Conservation (phyloP, 2,888 invertebrate genomes). For the Uloborus plumipes region DNA sequence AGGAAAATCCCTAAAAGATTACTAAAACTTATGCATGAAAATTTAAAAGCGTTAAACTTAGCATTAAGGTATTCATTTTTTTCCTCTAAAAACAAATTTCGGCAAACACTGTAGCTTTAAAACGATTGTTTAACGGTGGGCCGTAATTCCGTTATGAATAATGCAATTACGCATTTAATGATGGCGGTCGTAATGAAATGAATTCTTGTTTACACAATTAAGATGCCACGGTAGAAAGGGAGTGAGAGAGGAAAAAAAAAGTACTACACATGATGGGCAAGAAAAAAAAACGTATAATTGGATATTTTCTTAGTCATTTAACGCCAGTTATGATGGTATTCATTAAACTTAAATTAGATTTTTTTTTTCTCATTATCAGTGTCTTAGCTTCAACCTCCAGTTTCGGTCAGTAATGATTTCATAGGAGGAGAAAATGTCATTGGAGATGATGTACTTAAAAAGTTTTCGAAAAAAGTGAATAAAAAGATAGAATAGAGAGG, state of each 20-base stretch:
- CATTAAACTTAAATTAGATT: slow-evolving; percentile 60
- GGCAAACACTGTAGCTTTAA: slow-evolving; percentile 20
- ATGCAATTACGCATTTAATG: slow-evolving; percentile 57
- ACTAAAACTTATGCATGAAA: slow-evolving; percentile 6
- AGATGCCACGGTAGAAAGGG: slow-evolving; percentile 7
- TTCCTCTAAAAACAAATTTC: too few relatives aligned
- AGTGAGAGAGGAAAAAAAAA: slow-evolving; percentile 20
- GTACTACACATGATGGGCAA: slow-evolving; percentile 24
- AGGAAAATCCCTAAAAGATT: too few relatives aligned
- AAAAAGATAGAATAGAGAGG: background rate
- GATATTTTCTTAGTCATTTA: slow-evolving; percentile 59
- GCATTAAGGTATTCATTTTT: too few relatives aligned
- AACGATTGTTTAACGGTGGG: slow-evolving; percentile 51
- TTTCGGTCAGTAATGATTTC: slow-evolving; percentile 45
- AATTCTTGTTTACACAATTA: slow-evolving; percentile 56
- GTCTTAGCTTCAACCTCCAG: slow-evolving; percentile 24
- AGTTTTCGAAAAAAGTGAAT: slow-evolving; percentile 12
- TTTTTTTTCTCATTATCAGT: slow-evolving; percentile 12
- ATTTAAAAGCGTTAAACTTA: slow-evolving; percentile 40
- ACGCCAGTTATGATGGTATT: slow-evolving; percentile 48
- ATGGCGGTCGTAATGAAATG: slow-evolving; percentile 47
- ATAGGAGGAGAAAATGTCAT: slow-evolving; percentile 6
- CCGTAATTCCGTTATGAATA: slow-evolving; percentile 56
- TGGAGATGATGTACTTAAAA: slow-evolving; percentile 24
- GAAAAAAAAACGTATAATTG: slow-evolving; percentile 49